Base-by-base conservation (phyloP, 2,888 invertebrate species). In the Marasmarcha lunaedactyla region DNA sequence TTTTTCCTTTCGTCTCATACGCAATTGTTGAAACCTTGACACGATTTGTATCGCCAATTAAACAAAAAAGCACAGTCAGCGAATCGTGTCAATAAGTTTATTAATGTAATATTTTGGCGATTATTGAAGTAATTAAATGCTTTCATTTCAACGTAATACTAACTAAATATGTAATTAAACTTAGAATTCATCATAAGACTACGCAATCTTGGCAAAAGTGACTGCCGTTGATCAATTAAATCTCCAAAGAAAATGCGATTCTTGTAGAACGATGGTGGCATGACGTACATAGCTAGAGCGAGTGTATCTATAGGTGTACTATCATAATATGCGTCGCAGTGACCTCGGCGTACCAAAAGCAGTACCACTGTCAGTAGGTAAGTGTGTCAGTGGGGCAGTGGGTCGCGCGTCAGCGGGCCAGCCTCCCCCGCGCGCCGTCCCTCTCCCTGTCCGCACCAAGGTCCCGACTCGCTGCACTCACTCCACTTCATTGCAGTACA, bases 301-400 rank as follows among this genome's bases (percentile, higher is more conserved):
- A 20, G 20, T 5, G 20, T 20, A 20, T 20, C 20, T 20, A 20
- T 20, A 20, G 20, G 20, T 7, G 10, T 30, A 30, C 4, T 3
- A 30, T 30, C 4, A 12, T 74, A 72, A 68, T 71, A 76, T 71
- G 71, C 68, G 69, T 71, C 60, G 59, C 51, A 56, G 46, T 65
- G 81, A 72, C 81, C 81, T 81, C 79, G 79, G 42, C 78, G 66
- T 54, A 74, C 77, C 74, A 74, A 79, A 79, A 79, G 78, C 71
- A 81, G 81, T 79, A 71, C 76, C 84, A 84, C 77, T 81, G 84
- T 79, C 84, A 84, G 65, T 81, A 59, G 83, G 83, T 79, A 79
- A 84, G 73, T 84, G 78, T 78, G 83, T 78, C 77, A 84, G 76
- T 84, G 67, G 67, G 84, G 66, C 78, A 84, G 78, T 83, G 60